Percentiles rank a stretch among this genome's conserved stretches.
phyloP scores from a whole-genome alignment of 2,888 invertebrate genomes.

The Drosophila flavopinicola region DNA sequence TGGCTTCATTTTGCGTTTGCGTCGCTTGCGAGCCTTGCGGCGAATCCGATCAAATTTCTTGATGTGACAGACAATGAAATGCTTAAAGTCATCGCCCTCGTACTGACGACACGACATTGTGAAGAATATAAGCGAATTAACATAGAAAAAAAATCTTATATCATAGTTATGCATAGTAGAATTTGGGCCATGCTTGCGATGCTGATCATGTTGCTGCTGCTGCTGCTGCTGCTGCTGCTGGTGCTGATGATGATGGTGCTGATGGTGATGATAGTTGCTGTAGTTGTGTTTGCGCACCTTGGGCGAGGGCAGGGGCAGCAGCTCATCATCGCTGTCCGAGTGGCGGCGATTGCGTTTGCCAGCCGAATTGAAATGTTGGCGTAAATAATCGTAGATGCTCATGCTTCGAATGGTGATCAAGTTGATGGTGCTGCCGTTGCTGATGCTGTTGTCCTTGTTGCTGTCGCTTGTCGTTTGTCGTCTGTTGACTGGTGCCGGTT shows the following conservation, averaged over 20 bases:
- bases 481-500: conserved; percentile 50
- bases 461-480: conserved; percentile 49
- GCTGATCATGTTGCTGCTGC: conserved; percentile 18
- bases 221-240: conserved; percentile 8
- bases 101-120: conserved; percentile 73
- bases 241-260: conserved; percentile 14
- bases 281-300: conserved; percentile 56
- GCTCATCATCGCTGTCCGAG: conserved; percentile 29
- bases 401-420: conserved; percentile 54
- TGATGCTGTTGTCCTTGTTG: conserved; percentile 20
- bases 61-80: conserved; percentile 74
- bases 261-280: conserved; percentile 25
- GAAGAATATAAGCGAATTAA: conserved; percentile 80
- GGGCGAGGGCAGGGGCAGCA: conserved; percentile 25
- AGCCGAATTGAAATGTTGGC: conserved; percentile 42
- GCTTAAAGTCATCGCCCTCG: conserved; percentile 73
- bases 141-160: conserved; percentile 81
- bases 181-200: conserved; percentile 29
- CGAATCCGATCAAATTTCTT: conserved; percentile 75
- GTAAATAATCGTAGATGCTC: conserved; percentile 66
- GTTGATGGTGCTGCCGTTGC: conserved; percentile 29
- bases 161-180: conserved; percentile 59
- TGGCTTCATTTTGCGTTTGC: conserved; percentile 51
- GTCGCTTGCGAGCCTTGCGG: conserved; percentile 74
- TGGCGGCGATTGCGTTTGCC: conserved; percentile 50